A percentile compares a stretch with the other conserved stretches of the same genome.
phyloP scores from a whole-genome alignment of 2,797 vertebrate genomes.

The Hirundo rustica region DNA sequence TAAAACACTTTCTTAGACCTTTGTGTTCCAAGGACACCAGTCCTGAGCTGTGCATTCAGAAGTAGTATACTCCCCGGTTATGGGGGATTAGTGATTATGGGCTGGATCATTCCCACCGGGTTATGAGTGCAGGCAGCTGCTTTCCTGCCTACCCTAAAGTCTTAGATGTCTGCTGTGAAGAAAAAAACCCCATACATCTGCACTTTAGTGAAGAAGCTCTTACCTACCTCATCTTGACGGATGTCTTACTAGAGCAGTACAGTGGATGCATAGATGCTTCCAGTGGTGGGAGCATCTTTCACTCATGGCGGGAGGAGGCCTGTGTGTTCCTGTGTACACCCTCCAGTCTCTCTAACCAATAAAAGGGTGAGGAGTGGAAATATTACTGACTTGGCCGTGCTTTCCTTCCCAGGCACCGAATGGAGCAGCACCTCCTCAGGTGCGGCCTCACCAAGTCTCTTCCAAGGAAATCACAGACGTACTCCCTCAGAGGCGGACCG shows the following conservation, averaged over 20 bases:
- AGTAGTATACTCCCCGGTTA: not conserved
- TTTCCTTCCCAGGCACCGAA: slow-evolving; percentile 73
- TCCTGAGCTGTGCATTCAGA: not conserved
- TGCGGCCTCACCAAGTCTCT: slow-evolving; percentile 66
- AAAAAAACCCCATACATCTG: not conserved
- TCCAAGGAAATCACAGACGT: slow-evolving; percentile 85
- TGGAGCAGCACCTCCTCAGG: slow-evolving; percentile 74
- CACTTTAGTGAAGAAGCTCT: not conserved
- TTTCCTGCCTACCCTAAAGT: accelerated
- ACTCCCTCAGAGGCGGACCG: slow-evolving; percentile 96
- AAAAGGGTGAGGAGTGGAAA: not conserved
- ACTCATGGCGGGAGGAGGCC: not conserved
- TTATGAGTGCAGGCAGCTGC: not conserved
- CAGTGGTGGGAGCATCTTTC: not conserved
- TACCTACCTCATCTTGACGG: not conserved
- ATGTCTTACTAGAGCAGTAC: not conserved
- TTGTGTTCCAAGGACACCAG: not conserved
- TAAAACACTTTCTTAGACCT: not conserved
- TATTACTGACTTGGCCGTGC: not conserved
- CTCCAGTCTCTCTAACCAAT: not conserved
- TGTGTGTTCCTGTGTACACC: not conserved
- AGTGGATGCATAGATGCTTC: not conserved
- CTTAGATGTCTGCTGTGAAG: not conserved
- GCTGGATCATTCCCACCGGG: not conserved
- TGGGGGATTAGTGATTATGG: not conserved